Evolutionary conservation across 1,140 invertebrate species (phyloP).

Genomic region (Lamellibrachia luymesi): DNA sequence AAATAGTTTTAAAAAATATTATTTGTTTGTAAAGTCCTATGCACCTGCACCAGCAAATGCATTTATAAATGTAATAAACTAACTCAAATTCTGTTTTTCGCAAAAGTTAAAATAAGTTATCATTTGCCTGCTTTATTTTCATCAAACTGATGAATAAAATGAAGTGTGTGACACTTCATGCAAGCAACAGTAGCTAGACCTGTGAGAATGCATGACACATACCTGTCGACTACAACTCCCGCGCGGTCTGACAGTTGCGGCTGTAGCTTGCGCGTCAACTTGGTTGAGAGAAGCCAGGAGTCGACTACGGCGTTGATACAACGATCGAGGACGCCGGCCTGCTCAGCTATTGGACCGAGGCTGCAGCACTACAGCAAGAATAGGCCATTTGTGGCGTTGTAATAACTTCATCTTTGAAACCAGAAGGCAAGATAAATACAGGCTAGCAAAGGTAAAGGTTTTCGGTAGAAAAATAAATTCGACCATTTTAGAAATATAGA

Average conservation of each 20-base stretch:
- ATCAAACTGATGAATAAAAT: background rate
- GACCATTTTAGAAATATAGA: background rate
- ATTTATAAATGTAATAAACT: too few species aligned
- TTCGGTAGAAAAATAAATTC: background rate
- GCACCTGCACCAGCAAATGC: too few species aligned
- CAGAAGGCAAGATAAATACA: background rate
- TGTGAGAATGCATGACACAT: background rate
- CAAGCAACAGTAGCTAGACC: background rate
- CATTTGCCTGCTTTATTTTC: too few species aligned
- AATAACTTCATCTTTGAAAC: background rate
- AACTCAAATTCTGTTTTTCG: too few species aligned
- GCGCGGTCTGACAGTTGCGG: background rate
- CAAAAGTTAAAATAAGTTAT: too few species aligned
- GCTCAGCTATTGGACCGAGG: constrained; percentile 42
- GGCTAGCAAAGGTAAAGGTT: background rate
- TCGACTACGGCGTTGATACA: constrained; percentile 48
- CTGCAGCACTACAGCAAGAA: constrained; percentile 32
- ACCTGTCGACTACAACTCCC: background rate
- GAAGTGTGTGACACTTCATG: background rate
- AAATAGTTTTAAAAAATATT: too few species aligned
- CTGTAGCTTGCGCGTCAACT: constrained; percentile 14
- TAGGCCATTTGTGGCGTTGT: background rate
- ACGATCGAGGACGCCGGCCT: constrained; percentile 37
- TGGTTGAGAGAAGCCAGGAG: constrained; percentile 37
- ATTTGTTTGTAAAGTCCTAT: background rate